Base-by-base conservation (phyloP, 2,113 vertebrate species). In the Synodontis membranacea region DNA sequence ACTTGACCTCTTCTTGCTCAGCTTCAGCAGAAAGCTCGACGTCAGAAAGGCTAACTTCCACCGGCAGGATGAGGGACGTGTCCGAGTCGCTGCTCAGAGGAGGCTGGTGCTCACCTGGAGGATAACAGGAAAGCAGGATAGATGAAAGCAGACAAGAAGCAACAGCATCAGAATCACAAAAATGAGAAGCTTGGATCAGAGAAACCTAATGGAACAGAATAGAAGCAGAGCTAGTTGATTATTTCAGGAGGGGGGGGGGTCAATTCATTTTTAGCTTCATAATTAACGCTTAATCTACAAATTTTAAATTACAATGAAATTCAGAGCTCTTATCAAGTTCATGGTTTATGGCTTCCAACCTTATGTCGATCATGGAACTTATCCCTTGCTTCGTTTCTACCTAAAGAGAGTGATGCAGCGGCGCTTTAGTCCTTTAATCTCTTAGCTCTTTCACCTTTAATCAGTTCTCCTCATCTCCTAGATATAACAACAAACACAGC, bases 51-150 rank as follows among this genome's bases (percentile, higher is more conserved):
- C 95, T 96, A 31, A 97, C 94, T 79, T 97, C 97, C 93, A 96
- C 93, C 0, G 96, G 96, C 95, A 96, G 93, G 83, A 97, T 97
- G 86, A 97, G 86, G 0, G 97, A 99, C 48, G 96, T 96, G 92
- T 97, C 97, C 0, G 97, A 98, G 87, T 97, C 96, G 7, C 97
- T 98, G 95, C 97, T 97, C 85, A 97, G 92, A 0, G 96, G 94
- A 78, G 95, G 95, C 90, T 97, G 97, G 89, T 96, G 96, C 83
- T 97, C 97, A 94, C 96, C 98, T 99, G 94, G 48, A 86, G 56
- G 68, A 11, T 9, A 78, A 92, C 34, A 89, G 74, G 60, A 89
- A 60, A 9, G 21, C 50, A 74, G 78, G 31, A 14, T n/a, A 60
- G 37, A 37, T 64, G 60, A 80, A 42, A 86, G 23, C 48, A 10